Base-by-base conservation (phyloP, 2,888 invertebrate species). In the Stictocephala bisonia region DNA sequence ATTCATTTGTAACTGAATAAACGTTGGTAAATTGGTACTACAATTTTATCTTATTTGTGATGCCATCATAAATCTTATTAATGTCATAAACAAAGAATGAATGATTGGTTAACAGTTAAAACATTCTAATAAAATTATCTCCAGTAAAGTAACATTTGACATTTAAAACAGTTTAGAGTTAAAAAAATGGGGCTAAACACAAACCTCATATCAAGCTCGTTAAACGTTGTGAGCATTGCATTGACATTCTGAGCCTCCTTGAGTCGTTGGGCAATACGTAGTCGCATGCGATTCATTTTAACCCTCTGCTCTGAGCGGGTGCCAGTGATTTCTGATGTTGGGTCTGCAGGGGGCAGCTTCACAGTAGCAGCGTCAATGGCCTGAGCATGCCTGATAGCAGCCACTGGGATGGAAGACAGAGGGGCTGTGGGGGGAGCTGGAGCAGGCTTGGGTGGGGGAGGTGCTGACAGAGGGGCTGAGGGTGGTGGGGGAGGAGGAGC, bases 221-320 rank as follows among this genome's bases (percentile, higher is more conserved):
- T 99, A 85, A 99, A 99, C 0, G 99, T 99, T 0, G 99, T 99
- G 79, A 99, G 86, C 97, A 99, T 98, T 0, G 99, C 99, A 85
- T 96, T 97, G 0, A 93, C 93, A 84, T 99, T 97, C 85, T 99
- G 99, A 0, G 99, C 99, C 79, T 99, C 97, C 86, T 99, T 99
- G 80, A 99, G 87, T 64, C 99, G 89, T 80, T 96, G 91, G 0
- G 99, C 97, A 82, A 99, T 99, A 81, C 97, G 92, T 81, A 88
- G 89, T 40, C 99, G 88, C 99, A 99, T 99, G 75, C 99, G 89
- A 84, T 97, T 98, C 97, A 99, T 99, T 85, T 99, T 99, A 0
- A 99, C 97, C 79, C 97, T 90, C 82, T 96, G 96, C 83, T 99
- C 99, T 4, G 95, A 91, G 75, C 96, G 88, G 0, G 96, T 95